Percentiles rank a stretch among this genome's conserved stretches.
phyloP scores from a whole-genome alignment of 2,113 vertebrate genomes.

The Sprattus sprattus region DNA sequence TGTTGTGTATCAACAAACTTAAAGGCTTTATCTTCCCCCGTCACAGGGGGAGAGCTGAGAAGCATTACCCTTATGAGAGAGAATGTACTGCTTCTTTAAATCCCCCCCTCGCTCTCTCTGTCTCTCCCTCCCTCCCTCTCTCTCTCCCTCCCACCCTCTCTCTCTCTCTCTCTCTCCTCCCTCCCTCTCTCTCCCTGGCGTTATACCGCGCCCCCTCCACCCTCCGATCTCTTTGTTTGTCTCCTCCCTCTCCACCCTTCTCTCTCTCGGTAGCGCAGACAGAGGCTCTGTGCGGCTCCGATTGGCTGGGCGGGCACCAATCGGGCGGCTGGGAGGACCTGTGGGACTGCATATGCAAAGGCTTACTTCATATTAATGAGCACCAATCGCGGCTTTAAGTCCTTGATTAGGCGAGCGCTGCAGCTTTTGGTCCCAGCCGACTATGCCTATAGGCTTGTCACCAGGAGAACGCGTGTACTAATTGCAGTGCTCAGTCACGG shows the following conservation, averaged over 20 bases:
- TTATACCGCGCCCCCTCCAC: slow-evolving; percentile 25
- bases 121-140: slow-evolving; percentile 49
- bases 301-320: slow-evolving; percentile 87
- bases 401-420: slow-evolving; percentile 95
- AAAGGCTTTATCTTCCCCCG: slow-evolving; percentile 48
- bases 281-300: slow-evolving; percentile 70
- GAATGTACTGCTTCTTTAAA: slow-evolving; percentile 66
- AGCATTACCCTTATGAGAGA: slow-evolving; percentile 49
- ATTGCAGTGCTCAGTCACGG: slow-evolving; percentile 85
- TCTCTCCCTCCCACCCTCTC: slow-evolving; percentile 41
- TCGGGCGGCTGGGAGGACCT: slow-evolving; percentile 72
- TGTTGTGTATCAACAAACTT: slow-evolving; percentile 50
- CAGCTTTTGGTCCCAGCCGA: slow-evolving; percentile 93
- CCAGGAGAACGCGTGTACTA: slow-evolving; percentile 79
- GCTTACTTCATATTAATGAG: slow-evolving; percentile 97
- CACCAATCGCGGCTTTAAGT: slow-evolving; percentile 95
- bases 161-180: slow-evolving; percentile 41
- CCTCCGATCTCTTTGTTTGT: slow-evolving; percentile 54
- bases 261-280: slow-evolving; percentile 66
- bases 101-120: slow-evolving; percentile 52
- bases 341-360: slow-evolving; percentile 93
- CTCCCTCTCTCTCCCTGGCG: slow-evolving; percentile 32
- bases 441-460: slow-evolving; percentile 78
- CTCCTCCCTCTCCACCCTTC: slow-evolving; percentile 64
- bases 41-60: slow-evolving; percentile 55